Evolutionary conservation across 2,113 vertebrate species (phyloP).

Genomic region (Lates calcarifer): DNA sequence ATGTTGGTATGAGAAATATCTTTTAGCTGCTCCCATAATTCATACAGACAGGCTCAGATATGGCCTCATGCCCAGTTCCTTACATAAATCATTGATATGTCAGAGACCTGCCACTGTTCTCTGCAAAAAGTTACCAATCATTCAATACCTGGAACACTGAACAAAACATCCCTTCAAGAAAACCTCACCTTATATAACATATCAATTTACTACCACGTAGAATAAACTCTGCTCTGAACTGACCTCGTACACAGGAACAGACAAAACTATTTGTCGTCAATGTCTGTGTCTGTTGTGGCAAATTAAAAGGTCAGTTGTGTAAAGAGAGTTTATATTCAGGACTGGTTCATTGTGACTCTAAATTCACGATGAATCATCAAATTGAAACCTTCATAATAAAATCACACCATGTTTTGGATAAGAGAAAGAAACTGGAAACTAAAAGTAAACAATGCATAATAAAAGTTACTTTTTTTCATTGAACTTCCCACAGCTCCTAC

Average conservation of each 20-base stretch:
- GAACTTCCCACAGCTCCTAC: neutral
- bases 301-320: neutral
- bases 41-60: conserved; percentile 61
- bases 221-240: neutral
- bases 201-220: neutral
- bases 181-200: too few relatives aligned
- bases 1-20: conserved; percentile 46
- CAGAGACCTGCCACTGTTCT: conserved; percentile 20
- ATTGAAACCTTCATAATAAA: neutral
- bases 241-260: neutral
- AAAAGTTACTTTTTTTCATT: too few relatives aligned
- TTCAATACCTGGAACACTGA: conserved; percentile 20
- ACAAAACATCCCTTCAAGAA: conserved; percentile 12
- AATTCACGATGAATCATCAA: neutral
- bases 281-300: neutral
- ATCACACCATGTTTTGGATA: neutral
- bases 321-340: neutral
- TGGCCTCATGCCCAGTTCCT: conserved; percentile 43
- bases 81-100: conserved; percentile 63
- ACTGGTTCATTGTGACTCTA: neutral
- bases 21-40: conserved; percentile 70
- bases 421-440: neutral
- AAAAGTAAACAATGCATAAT: neutral
- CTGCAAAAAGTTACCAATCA: conserved; percentile 25
- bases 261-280: neutral